Conservation (phyloP, 2,888 invertebrate species). For the Drosophila mettleri region DNA sequence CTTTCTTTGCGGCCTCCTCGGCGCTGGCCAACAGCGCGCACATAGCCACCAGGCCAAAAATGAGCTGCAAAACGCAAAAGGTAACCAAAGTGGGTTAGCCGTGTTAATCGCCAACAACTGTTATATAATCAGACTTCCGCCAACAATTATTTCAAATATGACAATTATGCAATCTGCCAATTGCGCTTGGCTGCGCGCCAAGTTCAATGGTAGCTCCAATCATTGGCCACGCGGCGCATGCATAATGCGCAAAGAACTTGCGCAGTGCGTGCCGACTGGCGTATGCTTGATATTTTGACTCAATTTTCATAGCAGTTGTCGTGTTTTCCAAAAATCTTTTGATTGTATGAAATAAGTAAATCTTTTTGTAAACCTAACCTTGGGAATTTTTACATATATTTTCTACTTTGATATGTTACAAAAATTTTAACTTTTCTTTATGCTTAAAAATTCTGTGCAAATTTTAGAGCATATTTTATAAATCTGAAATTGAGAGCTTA, state of each 20-base stretch:
- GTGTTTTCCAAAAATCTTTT: too few species aligned
- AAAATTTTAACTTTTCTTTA: not conserved
- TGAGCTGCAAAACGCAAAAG: conserved; percentile 71
- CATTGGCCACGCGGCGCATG: conserved; percentile 52
- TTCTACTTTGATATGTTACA: not conserved
- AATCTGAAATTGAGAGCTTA: too few species aligned
- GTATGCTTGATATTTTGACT: conserved; percentile 13
- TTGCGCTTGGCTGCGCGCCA: conserved; percentile 57
- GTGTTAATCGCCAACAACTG: conserved; percentile 23
- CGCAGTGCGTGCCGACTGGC: conserved; percentile 4
- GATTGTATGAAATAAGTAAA: not conserved
- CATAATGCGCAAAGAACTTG: conserved; percentile 56
- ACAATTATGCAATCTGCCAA: conserved; percentile 68
- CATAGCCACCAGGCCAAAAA: conserved; percentile 86
- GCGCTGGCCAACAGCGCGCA: conserved; percentile 87
- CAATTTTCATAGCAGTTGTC: not conserved
- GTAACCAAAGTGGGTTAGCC: conserved; percentile 50
- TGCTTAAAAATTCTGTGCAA: too few species aligned
- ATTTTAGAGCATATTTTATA: too few species aligned
- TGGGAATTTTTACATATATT: not conserved
- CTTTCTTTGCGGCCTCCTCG: conserved; percentile 87
- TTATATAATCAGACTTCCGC: conserved; percentile 61
- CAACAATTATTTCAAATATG: conserved; percentile 66
- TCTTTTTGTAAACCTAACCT: not conserved
- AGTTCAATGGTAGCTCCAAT: conserved; percentile 62